Evolutionary conservation across 2,888 invertebrate genomes (phyloP), one percentile per base, ranked within the genome.

Genomic region (Choreutis nemorana): DNA sequence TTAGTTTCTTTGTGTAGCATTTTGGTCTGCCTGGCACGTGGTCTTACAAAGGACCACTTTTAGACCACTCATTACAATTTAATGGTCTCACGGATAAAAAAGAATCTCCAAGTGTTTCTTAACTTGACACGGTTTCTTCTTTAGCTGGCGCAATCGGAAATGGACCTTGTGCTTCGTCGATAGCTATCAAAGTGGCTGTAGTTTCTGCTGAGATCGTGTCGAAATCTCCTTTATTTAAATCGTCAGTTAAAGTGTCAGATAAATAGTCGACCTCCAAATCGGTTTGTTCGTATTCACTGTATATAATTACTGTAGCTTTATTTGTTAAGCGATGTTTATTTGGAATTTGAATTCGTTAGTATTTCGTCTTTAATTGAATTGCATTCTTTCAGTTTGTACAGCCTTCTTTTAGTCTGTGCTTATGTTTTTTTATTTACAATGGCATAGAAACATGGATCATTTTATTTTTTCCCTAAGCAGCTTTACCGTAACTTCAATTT

Each of bases 11-110:
- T 67, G 58, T 64, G 41, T 39, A 30, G 42, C 46, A 42, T 50
- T 50, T 55, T 47, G 50, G 50, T 55, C n/a, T n/a, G 56, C 68
- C 64, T 60, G 70, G 77, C 77, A 75, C 77, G 75, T 75, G 75
- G 70, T 71, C 37, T 33, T 51, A 61, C 63, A 66, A 65, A 61
- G 56, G 47, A 62, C 59, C 65, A 64, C 72, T 72, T 62, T 65
- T 63, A 55, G 60, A 51, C 67, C 68, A 72, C 75, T 78, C 75
- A 78, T 78, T 77, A 77, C 66, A 48, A 51, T 67, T 72, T 75
- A 78, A 78, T 75, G 72, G 71, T 68, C 64, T 71, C 55, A 56
- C 55, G 44, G 59, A 55, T 55, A 55, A 65, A 59, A 65, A 67
- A 62, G 56, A 57, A 53, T 57, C 65, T 60, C 53, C 53, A 66